Evolutionary conservation across 2,113 vertebrate genomes (phyloP).

Genomic region (Lophotis ruficrista): DNA sequence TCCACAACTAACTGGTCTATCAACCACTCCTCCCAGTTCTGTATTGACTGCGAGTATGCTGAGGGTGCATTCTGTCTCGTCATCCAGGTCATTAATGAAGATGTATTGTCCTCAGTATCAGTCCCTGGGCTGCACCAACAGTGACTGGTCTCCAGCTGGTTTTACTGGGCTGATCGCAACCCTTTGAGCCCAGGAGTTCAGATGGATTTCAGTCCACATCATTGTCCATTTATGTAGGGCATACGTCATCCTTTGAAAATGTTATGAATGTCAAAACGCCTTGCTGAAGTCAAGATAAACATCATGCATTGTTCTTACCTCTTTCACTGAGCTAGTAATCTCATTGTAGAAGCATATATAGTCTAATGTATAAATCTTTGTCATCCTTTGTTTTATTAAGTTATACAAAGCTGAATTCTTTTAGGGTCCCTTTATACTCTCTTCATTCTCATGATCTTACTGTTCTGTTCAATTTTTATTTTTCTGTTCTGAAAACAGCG

Average conservation of each 20-base stretch:
- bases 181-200: not conserved
- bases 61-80: no score
- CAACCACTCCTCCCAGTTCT: not conserved
- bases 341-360: not conserved
- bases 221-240: not conserved
- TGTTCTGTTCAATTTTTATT: not conserved
- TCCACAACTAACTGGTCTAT: not conserved
- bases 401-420: not conserved
- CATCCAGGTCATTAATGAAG: not conserved
- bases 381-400: not conserved
- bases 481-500: not conserved
- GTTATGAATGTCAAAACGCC: not conserved
- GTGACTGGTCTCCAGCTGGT: not conserved
- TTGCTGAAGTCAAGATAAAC: not conserved
- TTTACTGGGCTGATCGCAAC: not conserved
- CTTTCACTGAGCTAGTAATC: not conserved
- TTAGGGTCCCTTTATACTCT: not conserved
- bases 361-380: not conserved
- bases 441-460: not conserved
- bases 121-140: not conserved
- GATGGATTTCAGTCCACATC: not conserved
- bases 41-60: no score
- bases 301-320: not conserved
- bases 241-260: not conserved
- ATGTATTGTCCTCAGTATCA: not conserved